These are phyloP conservation scores for Nothobranchius kuhntae DNA, from an alignment of 2,113 vertebrate genomes.

Conservation along the genomic window DNA sequence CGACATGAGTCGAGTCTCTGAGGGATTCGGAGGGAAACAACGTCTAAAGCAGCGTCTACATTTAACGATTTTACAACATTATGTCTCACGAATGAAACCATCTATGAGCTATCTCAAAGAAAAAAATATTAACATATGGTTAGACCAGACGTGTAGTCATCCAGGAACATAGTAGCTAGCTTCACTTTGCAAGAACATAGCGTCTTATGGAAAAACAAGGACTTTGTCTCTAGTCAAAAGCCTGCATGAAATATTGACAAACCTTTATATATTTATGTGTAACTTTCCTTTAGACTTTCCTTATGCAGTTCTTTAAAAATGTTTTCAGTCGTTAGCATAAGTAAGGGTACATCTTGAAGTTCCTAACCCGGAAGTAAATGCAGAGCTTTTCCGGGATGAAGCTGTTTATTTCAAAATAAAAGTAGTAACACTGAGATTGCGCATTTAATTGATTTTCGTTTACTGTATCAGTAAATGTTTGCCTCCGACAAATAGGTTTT, in stretches of 20 bases:
- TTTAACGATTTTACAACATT: too few relatives aligned
- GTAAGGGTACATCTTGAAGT: neutral
- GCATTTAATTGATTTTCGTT: too few relatives aligned
- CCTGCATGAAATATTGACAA: neutral
- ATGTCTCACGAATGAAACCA: too few relatives aligned
- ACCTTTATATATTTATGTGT: neutral
- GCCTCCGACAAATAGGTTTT: too few relatives aligned
- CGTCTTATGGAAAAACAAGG: neutral
- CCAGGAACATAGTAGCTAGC: neutral
- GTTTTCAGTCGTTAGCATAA: neutral
- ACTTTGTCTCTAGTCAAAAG: too few relatives aligned
- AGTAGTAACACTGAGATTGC: neutral
- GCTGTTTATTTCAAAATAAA: constrained; percentile 3
- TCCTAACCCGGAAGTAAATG: constrained; percentile 50
- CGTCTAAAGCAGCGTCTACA: too few relatives aligned
- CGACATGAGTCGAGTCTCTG: constrained; percentile 52
- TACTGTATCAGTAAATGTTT: too few relatives aligned
- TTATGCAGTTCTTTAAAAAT: too few relatives aligned
- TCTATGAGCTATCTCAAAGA: too few relatives aligned
- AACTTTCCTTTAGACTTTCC: neutral
- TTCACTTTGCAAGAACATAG: neutral
- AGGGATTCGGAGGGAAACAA: neutral
- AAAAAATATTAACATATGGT: too few relatives aligned
- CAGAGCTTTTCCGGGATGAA: constrained; percentile 17
- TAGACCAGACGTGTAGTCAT: too few relatives aligned